Evolutionary conservation across 2,888 invertebrate genomes (phyloP).

Genomic region (Synanthedon andrenaeformis): DNA sequence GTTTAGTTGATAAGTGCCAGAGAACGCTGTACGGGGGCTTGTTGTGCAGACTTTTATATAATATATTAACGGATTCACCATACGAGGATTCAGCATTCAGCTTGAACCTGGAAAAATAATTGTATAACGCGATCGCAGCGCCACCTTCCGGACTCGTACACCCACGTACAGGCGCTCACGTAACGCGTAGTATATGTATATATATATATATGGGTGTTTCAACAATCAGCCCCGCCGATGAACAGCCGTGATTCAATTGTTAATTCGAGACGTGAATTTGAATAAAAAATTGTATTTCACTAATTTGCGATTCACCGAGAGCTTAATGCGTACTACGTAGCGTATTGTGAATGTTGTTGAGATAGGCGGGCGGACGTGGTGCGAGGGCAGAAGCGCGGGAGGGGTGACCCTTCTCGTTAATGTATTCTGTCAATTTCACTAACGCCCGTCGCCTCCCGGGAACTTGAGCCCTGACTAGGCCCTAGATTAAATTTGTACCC

Average conservation of each 20-base stretch:
- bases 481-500: slow-evolving; percentile 55
- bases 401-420: slow-evolving; percentile 39
- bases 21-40: too few species aligned
- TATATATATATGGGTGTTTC: neutral
- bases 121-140: too few species aligned
- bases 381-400: slow-evolving; percentile 15
- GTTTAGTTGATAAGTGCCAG: too few species aligned
- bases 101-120: too few species aligned
- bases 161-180: neutral
- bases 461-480: slow-evolving; percentile 30
- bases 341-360: slow-evolving; percentile 42
- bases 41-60: too few species aligned
- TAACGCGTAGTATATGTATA: too few species aligned
- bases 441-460: slow-evolving; percentile 27
- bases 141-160: neutral
- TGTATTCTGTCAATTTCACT: slow-evolving; percentile 59
- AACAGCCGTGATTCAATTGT: slow-evolving; percentile 6
- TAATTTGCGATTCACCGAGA: slow-evolving; percentile 33
- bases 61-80: too few species aligned
- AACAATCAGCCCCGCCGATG: slow-evolving; percentile 2
- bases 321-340: slow-evolving; percentile 33
- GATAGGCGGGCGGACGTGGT: slow-evolving; percentile 30
- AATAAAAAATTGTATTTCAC: slow-evolving; percentile 9
- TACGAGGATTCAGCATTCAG: too few species aligned
- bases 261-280: slow-evolving; percentile 2